phyloP scores from a whole-genome alignment of 1,140 invertebrate genomes.

The Zelostemma sp. region DNA sequence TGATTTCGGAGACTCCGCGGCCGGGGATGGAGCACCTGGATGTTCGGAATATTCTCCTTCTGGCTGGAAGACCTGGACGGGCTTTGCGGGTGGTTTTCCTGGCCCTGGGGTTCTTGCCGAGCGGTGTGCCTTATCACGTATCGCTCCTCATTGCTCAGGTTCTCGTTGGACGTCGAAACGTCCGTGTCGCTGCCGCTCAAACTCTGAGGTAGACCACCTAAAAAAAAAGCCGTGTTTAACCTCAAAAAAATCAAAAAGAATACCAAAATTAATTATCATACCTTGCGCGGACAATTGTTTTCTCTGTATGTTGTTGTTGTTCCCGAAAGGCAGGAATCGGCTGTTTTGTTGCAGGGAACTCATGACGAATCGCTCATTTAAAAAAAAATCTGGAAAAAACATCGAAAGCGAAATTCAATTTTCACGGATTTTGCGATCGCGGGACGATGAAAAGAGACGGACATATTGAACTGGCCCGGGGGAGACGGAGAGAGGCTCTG shows the following conservation, averaged over 20 bases:
- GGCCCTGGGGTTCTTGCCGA: slow-evolving; percentile 91
- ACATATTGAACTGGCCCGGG: not conserved
- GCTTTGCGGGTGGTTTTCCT: slow-evolving; percentile 80
- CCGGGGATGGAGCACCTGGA: slow-evolving; percentile 58
- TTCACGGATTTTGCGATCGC: not conserved
- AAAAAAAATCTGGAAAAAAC: slow-evolving; percentile 43
- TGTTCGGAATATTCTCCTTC: slow-evolving; percentile 70
- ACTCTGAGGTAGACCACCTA: slow-evolving; percentile 77
- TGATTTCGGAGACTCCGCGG: too few relatives aligned
- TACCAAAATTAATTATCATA: slow-evolving; percentile 33
- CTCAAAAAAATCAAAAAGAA: slow-evolving; percentile 1
- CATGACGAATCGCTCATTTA: slow-evolving; percentile 66
- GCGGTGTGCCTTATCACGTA: slow-evolving; percentile 86
- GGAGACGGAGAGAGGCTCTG: slow-evolving; percentile 46
- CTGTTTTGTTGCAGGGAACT: slow-evolving; percentile 70
- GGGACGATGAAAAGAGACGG: slow-evolving; percentile 10
- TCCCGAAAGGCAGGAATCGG: slow-evolving; percentile 68
- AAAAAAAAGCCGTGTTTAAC: slow-evolving; percentile 31
- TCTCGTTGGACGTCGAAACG: slow-evolving; percentile 91
- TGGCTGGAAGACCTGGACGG: slow-evolving; percentile 68
- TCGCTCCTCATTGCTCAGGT: slow-evolving; percentile 87
- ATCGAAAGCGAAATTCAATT: not conserved
- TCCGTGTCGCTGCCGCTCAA: slow-evolving; percentile 90
- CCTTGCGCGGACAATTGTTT: slow-evolving; percentile 68
- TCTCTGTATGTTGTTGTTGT: slow-evolving; percentile 68